Evolutionary conservation across 1,140 invertebrate species (phyloP).

Genomic region (Drosophila santomea): DNA sequence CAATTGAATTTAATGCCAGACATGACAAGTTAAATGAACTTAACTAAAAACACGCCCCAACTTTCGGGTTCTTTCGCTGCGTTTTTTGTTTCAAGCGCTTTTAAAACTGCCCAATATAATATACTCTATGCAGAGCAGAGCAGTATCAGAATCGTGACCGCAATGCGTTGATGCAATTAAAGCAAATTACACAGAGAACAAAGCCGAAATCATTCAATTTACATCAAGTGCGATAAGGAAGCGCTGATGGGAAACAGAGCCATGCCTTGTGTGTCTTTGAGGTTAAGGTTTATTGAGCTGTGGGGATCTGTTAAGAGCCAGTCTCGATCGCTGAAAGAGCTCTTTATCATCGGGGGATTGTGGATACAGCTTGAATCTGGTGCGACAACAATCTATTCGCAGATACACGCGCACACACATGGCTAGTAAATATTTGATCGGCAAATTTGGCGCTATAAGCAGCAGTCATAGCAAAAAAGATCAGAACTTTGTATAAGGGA

Average conservation of each 20-base stretch:
- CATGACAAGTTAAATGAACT: constrained; percentile 64
- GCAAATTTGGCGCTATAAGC: constrained; percentile 31
- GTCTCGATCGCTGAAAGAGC: constrained; percentile 11
- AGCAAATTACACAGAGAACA: constrained; percentile 33
- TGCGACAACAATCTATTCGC: constrained; percentile 29
- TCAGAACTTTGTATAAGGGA: constrained; percentile 6
- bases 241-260: constrained; percentile 17
- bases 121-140: neutral
- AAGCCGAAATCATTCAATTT: constrained; percentile 56
- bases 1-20: constrained; percentile 68
- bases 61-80: neutral
- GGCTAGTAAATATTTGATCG: constrained; percentile 55
- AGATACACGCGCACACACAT: constrained; percentile 41
- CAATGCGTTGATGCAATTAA: constrained; percentile 44
- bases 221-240: constrained; percentile 33
- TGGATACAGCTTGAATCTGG: constrained; percentile 42
- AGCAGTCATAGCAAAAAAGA: constrained; percentile 8
- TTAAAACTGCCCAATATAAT: constrained; percentile 21
- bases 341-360: constrained; percentile 17
- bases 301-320: neutral
- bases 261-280: constrained; percentile 40
- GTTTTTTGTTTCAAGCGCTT: neutral
- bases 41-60: constrained; percentile 44
- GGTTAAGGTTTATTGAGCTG: constrained; percentile 41
- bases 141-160: constrained; percentile 22